These are phyloP conservation scores for Phengaris arion DNA, from an alignment of 2,888 invertebrate genomes.

Conservation along the genomic window DNA sequence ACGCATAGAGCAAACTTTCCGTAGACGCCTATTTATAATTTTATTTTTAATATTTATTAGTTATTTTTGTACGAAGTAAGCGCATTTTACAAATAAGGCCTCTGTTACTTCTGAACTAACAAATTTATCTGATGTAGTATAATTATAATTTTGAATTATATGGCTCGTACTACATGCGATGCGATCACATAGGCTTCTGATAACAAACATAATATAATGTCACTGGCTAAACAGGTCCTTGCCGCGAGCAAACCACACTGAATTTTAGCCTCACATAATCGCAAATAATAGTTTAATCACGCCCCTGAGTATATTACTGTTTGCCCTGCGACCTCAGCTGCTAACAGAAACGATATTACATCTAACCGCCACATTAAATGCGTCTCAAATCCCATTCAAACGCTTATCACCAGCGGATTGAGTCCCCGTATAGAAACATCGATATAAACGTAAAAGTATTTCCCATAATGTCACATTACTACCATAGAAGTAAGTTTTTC, in stretches of 20 bases:
- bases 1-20: no score
- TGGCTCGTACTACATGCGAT: no score
- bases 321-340: not conserved
- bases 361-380: not conserved
- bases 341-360: not conserved
- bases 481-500: not conserved
- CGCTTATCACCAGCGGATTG: not conserved
- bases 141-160: no score
- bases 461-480: not conserved
- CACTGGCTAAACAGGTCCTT: not conserved
- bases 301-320: not conserved
- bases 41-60: no score
- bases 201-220: slow-evolving; percentile 2
- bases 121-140: no score
- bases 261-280: not conserved
- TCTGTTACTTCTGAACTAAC: no score
- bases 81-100: no score
- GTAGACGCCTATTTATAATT: no score
- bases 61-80: no score
- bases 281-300: not conserved
- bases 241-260: slow-evolving; percentile 4
- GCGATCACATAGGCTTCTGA: not conserved
- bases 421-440: no score
- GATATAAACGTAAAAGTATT: no score
- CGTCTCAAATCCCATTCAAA: slow-evolving; percentile 8